Conservation (phyloP, 2,888 invertebrate genomes). For the Pemphredon lugubris region DNA sequence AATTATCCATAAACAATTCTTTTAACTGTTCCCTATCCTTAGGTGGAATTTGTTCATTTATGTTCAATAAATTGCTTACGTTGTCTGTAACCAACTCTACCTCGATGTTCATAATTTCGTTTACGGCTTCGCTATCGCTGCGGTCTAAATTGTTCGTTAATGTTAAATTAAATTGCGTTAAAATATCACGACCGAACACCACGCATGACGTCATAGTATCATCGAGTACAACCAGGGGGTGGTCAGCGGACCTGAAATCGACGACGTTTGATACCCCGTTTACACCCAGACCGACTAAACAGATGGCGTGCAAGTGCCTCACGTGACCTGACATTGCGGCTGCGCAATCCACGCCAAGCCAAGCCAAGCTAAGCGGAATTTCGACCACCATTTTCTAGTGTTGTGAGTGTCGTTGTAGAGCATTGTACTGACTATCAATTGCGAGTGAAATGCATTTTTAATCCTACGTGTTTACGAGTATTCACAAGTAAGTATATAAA, state of each 20-base stretch:
- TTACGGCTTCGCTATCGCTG: background rate
- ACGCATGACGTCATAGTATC: constrained; percentile 2
- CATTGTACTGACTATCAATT: too few species aligned
- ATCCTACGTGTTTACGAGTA: too few species aligned
- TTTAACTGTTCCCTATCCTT: background rate
- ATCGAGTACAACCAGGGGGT: background rate
- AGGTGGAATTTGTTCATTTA: background rate
- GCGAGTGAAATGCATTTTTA: too few species aligned
- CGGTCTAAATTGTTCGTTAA: background rate
- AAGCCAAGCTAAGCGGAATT: too few species aligned
- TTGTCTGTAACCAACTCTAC: background rate
- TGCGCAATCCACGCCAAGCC: background rate
- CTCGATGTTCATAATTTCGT: constrained; percentile 5
- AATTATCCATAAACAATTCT: background rate
- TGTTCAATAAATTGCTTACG: too few species aligned
- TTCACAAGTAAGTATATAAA: too few species aligned
- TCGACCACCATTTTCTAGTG: too few species aligned
- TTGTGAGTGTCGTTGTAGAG: too few species aligned
- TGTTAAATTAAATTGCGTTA: background rate
- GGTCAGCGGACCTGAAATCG: too few species aligned
- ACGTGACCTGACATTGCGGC: too few species aligned
- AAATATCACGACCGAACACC: background rate
- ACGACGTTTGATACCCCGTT: constrained; percentile 15
- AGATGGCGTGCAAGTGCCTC: background rate
- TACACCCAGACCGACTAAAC: too few species aligned